Evolutionary conservation across 2,888 invertebrate species (phyloP), one percentile per base, ranked within the genome.

Genomic region (Chrysina gloriosa): DNA sequence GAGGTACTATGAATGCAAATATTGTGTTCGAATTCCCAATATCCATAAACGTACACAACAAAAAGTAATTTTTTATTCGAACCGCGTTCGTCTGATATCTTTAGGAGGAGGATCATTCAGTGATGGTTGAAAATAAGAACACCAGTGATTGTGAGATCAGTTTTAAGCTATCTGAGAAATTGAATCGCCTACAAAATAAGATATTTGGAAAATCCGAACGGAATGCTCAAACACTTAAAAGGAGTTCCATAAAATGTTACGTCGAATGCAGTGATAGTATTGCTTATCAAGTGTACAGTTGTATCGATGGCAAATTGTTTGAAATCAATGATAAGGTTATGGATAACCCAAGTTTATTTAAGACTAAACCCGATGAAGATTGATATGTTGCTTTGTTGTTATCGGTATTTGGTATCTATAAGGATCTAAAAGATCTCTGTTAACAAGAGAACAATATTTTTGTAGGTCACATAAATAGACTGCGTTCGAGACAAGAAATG

Each of bases 181-280:
- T 90, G 9, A 90, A 95, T 80, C 87, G 96, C 70, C 84, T 91
- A 63, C 86, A 86, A 63, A 96, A 96, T 81, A 86, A 88, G 74
- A 93, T 95, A 0, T 90, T 90, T 48, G 96, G 96, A 0, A 96
- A 96, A 84, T 89, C 91, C 0, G 96, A 97, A 81, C 91, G 92
- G 79, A 96, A 96, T 19, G 96, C 94, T 0, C 96, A 96, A 83
- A 85, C 87, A 63, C 81, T 96, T 36, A 86, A 86, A 52, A 87
- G 89, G 0, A 88, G 88, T 61, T 93, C 95, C 0, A 85, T 89
- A 9, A 84, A 96, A 68, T 95, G 96, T 77, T 85, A 87, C 74
- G 85, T 95, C 47, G 88, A 89, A 50, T 92, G 90, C 73, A 82
- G 82, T 0, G 88, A 90, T 80, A 90, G 88, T 0, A 84, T 86